Evolutionary conservation across 2,113 vertebrate genomes (phyloP).

Genomic region (Apodemus sylvaticus): DNA sequence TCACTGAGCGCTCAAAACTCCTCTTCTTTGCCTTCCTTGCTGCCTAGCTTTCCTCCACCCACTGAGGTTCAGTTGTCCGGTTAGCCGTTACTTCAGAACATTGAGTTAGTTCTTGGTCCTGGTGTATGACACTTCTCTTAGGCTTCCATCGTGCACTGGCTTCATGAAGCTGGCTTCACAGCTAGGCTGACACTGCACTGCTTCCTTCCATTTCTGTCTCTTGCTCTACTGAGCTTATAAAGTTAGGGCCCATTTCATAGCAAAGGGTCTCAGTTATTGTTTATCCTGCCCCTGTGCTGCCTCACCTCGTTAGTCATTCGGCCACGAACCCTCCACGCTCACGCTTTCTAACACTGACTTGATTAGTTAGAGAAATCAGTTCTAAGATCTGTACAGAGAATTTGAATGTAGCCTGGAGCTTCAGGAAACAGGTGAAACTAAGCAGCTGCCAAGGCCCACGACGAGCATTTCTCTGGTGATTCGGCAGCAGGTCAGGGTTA

Average conservation of each 20-base stretch:
- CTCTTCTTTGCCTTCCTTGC: slow-evolving; percentile 50
- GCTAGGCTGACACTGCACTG: background rate
- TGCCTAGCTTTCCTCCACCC: slow-evolving; percentile 9
- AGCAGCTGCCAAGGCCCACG: background rate
- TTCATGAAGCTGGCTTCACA: slow-evolving; percentile 31
- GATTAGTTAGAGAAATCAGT: slow-evolving; percentile 69
- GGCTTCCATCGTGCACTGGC: background rate
- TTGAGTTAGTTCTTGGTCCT: background rate
- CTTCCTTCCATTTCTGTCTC: slow-evolving; percentile 59
- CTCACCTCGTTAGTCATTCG: slow-evolving; percentile 74
- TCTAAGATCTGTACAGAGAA: slow-evolving; percentile 39
- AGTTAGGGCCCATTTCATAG: slow-evolving; percentile 62
- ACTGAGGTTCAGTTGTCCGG: background rate
- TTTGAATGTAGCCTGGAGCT: slow-evolving; percentile 62
- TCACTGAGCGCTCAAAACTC: slow-evolving; percentile 41
- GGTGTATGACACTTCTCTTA: slow-evolving; percentile 27
- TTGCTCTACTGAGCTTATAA: slow-evolving; percentile 52
- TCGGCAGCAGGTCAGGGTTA: slow-evolving; percentile 62
- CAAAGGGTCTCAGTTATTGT: slow-evolving; percentile 73
- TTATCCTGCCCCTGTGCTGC: slow-evolving; percentile 72
- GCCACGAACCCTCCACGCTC: slow-evolving; percentile 28
- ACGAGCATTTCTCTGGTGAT: slow-evolving; percentile 14
- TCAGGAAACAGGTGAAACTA: slow-evolving; percentile 73
- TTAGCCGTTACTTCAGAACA: slow-evolving; percentile 10
- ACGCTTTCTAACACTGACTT: slow-evolving; percentile 79